Evolutionary conservation across 2,113 vertebrate genomes (phyloP), one percentile per base, ranked within the genome.

Genomic region (Dicentrarchus labrax): DNA sequence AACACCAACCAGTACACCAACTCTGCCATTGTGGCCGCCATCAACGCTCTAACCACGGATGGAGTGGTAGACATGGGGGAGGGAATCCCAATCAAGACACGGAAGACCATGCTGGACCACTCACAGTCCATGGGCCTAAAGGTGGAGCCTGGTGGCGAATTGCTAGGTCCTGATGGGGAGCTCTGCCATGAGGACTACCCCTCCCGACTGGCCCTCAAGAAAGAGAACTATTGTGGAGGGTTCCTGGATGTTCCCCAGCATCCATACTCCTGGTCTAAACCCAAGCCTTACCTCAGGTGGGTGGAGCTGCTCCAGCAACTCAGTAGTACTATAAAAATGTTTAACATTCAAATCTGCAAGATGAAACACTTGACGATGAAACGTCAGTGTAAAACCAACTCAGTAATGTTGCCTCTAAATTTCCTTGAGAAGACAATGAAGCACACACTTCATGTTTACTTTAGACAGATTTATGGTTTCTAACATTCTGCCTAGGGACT

Each of bases 41-140:
- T 99, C 92, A 99, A 99, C 0, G 98, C 98, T 19, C 96, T 99
- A 36, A 98, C 97, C 94, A 99, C 98, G 0, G 98, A 99, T 80
- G 93, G 97, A 88, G 92, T 96, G 65, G 94, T 97, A 1, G 98
- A 99, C 76, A 94, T 98, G 93, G 96, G 95, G 0, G 98, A 97
- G 0, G 97, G 97, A 1, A 96, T 99, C 88, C 98, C 98, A 5
- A 81, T 97, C 85, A 99, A 99, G 93, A 96, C 98, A 0, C 95
- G 98, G 61, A 98, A 96, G 94, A 99, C 98, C 0, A 93, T 96
- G 78, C 86, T 96, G 22, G 97, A 99, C 87, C 97, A 96, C 78
- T 92, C 93, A 1, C 89, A 96, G 0, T 93, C 95, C 4, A 95
- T 98, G 96, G 94, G 96, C 22, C 95, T 99, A 91, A 99, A 99